These are phyloP conservation scores for Caligus rogercresseyi DNA, from an alignment of 1,140 invertebrate genomes.

Conservation along the genomic window DNA sequence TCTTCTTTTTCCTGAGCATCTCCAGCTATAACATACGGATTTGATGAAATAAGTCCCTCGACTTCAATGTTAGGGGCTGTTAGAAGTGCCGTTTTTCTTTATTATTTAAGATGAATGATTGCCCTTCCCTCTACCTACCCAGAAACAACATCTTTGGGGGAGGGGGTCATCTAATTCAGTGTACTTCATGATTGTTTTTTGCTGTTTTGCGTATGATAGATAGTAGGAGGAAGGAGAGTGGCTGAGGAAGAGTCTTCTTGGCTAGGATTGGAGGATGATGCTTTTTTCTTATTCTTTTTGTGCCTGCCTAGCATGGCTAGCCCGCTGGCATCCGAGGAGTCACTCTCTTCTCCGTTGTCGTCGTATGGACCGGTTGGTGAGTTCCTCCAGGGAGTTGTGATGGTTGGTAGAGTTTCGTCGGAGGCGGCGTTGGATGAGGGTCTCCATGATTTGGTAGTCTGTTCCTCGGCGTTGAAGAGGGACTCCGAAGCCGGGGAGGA, in stretches of 20 bases:
- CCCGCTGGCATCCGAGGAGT: neutral
- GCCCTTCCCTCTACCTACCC: too few relatives aligned
- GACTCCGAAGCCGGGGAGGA: conserved; percentile 36
- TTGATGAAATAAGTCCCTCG: too few relatives aligned
- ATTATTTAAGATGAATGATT: too few relatives aligned
- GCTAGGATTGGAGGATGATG: neutral
- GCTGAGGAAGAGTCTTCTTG: neutral
- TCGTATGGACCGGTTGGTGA: conserved; percentile 15
- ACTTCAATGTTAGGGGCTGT: too few relatives aligned
- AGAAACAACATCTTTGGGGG: too few relatives aligned
- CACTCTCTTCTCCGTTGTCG: neutral
- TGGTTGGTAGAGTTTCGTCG: conserved; percentile 35
- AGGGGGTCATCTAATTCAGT: too few relatives aligned
- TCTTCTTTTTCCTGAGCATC: too few relatives aligned
- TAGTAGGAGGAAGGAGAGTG: neutral
- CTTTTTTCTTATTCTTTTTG: neutral
- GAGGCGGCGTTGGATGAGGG: conserved; percentile 57
- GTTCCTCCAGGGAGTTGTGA: conserved; percentile 26
- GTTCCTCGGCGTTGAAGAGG: conserved; percentile 69
- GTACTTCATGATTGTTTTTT: neutral
- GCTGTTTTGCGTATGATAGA: neutral
- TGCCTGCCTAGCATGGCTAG: neutral
- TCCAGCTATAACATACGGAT: too few relatives aligned
- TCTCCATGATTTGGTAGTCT: conserved; percentile 76
- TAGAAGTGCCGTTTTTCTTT: too few relatives aligned